phyloP scores from a whole-genome alignment of 2,888 invertebrate genomes.

The Onthophagus sagittarius region DNA sequence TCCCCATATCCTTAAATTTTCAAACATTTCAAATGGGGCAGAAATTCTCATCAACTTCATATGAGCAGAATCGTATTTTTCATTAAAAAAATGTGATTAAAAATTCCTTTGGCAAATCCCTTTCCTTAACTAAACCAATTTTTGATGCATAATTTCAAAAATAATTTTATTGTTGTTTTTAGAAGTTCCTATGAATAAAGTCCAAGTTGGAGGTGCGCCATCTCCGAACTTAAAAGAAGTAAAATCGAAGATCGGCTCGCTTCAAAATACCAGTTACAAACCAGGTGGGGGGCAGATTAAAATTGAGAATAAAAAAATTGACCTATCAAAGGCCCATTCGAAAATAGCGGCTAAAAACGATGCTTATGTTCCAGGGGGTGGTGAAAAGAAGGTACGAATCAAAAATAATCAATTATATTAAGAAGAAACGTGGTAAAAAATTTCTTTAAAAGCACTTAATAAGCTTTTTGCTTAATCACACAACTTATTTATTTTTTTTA shows the following conservation, averaged over 20 bases:
- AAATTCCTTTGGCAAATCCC: background rate
- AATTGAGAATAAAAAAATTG: slow-evolving; percentile 82
- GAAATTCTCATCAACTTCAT: too few relatives aligned
- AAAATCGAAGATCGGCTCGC: slow-evolving; percentile 88
- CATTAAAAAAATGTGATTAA: too few relatives aligned
- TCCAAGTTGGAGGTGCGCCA: slow-evolving; percentile 87
- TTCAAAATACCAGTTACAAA: slow-evolving; percentile 85
- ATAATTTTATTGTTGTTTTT: slow-evolving; percentile 35
- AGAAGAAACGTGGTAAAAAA: background rate
- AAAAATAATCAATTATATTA: background rate
- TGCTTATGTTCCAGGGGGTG: slow-evolving; percentile 79
- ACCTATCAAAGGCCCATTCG: slow-evolving; percentile 77
- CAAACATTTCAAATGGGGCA: background rate
- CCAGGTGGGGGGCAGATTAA: slow-evolving; percentile 86
- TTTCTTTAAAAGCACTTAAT: background rate
- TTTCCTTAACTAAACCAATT: background rate
- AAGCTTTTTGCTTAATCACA: background rate
- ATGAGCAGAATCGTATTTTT: background rate
- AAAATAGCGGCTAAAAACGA: slow-evolving; percentile 92
- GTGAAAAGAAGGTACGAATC: slow-evolving; percentile 81
- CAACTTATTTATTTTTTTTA: too few relatives aligned
- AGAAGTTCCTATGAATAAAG: slow-evolving; percentile 90
- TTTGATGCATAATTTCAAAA: too few relatives aligned
- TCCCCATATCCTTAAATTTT: too few relatives aligned
- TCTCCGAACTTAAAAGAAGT: slow-evolving; percentile 89